These are phyloP conservation scores for Polia nebulosa DNA, from an alignment of 2,888 invertebrate species.

Conservation along the genomic window DNA sequence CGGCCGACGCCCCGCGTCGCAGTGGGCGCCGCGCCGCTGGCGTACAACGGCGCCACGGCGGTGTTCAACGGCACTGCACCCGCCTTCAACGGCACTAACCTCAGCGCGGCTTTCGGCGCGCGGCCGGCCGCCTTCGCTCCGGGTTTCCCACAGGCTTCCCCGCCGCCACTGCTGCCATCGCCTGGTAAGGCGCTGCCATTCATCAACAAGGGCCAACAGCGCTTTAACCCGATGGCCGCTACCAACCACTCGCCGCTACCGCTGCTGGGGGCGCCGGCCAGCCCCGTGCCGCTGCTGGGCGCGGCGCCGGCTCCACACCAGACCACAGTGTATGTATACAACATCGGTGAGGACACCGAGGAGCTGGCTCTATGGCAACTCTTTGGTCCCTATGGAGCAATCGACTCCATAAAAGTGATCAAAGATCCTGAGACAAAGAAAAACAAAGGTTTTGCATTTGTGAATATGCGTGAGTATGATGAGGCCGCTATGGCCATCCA, in stretches of 20 bases:
- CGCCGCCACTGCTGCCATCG: slow-evolving; percentile 87
- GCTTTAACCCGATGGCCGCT: slow-evolving; percentile 89
- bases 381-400: slow-evolving; percentile 90
- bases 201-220: slow-evolving; percentile 89
- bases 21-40: slow-evolving; percentile 78
- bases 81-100: slow-evolving; percentile 83
- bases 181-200: slow-evolving; percentile 89
- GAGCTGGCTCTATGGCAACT: slow-evolving; percentile 90
- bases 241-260: slow-evolving; percentile 86
- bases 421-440: slow-evolving; percentile 90
- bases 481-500: slow-evolving; percentile 90
- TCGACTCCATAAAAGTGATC: slow-evolving; percentile 90
- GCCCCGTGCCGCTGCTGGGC: slow-evolving; percentile 85
- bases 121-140: slow-evolving; percentile 83
- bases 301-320: slow-evolving; percentile 84
- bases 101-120: slow-evolving; percentile 84
- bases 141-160: slow-evolving; percentile 86
- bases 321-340: slow-evolving; percentile 90
- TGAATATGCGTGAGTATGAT: slow-evolving; percentile 90
- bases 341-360: slow-evolving; percentile 89
- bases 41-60: slow-evolving; percentile 85
- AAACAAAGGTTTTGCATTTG: slow-evolving; percentile 90
- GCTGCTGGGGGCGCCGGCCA: slow-evolving; percentile 85
- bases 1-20: slow-evolving; percentile 82
- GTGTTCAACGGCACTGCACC: slow-evolving; percentile 84